A percentile compares a stretch with the other conserved stretches of the same genome.
phyloP scores from a whole-genome alignment of 2,888 invertebrate species.

The Philonicus albiceps region DNA sequence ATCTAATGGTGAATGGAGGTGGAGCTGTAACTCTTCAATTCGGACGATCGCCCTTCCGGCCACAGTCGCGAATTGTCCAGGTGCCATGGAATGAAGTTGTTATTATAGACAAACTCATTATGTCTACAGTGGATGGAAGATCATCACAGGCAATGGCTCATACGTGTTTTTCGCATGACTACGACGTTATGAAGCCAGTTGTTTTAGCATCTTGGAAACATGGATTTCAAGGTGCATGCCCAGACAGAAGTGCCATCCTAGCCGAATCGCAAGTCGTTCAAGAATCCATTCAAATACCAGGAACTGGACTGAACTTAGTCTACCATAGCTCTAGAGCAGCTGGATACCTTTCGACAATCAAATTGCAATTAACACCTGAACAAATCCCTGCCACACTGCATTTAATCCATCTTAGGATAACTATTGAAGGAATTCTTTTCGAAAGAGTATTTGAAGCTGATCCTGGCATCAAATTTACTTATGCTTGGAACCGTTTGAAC shows the following conservation, averaged over 20 bases:
- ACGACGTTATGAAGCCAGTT: slow-evolving; percentile 91
- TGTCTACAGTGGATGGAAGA: slow-evolving; percentile 85
- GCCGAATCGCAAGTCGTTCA: slow-evolving; percentile 94
- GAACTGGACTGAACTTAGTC: slow-evolving; percentile 92
- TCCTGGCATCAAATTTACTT: slow-evolving; percentile 95
- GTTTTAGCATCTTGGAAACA: slow-evolving; percentile 95
- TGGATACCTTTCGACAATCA: slow-evolving; percentile 92
- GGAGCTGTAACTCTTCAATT: slow-evolving; percentile 95
- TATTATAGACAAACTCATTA: slow-evolving; percentile 85
- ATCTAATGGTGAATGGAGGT: slow-evolving; percentile 98
- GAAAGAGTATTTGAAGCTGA: slow-evolving; percentile 95
- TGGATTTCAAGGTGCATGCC: slow-evolving; percentile 94
- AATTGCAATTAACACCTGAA: slow-evolving; percentile 88
- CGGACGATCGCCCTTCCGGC: slow-evolving; percentile 88
- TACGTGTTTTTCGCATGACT: slow-evolving; percentile 87
- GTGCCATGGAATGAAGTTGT: slow-evolving; percentile 99
- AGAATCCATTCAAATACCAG: slow-evolving; percentile 93
- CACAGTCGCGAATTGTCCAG: slow-evolving; percentile 86
- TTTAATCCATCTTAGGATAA: slow-evolving; percentile 90
- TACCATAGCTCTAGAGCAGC: slow-evolving; percentile 95
- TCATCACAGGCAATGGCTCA: slow-evolving; percentile 71
- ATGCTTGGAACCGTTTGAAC: slow-evolving; percentile 96
- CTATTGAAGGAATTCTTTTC: slow-evolving; percentile 93
- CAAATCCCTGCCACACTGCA: slow-evolving; percentile 80
- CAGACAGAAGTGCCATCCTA: slow-evolving; percentile 87